These are phyloP conservation scores for Lycodopsis pacificus DNA, from an alignment of 2,797 vertebrate species.

Conservation along the genomic window DNA sequence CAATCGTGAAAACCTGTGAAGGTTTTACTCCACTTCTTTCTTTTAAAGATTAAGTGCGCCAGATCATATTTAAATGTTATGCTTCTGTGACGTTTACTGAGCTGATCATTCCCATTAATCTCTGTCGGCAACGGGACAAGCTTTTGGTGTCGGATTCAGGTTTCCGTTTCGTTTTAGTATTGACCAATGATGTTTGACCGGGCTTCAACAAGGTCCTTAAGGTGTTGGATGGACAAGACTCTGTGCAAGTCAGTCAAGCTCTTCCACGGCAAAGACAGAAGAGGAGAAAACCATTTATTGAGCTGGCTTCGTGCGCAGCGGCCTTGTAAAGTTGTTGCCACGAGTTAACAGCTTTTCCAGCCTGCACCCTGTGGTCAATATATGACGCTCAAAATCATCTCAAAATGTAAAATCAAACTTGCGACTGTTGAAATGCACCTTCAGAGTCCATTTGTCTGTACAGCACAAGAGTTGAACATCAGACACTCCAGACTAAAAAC, in stretches of 20 bases:
- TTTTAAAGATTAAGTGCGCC: background rate
- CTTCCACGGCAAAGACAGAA: too few relatives aligned
- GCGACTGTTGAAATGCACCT: background rate
- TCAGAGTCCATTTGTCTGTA: conserved; percentile 39
- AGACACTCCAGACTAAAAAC: conserved; percentile 45
- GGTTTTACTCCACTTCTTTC: background rate
- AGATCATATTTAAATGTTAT: too few relatives aligned
- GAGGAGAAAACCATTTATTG: background rate
- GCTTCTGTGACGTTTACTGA: too few relatives aligned
- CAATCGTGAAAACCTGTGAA: background rate
- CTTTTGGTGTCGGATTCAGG: too few relatives aligned
- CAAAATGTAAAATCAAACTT: conserved; percentile 28
- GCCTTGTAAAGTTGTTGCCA: background rate
- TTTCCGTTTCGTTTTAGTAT: too few relatives aligned
- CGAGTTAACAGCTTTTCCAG: background rate
- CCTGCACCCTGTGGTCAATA: background rate
- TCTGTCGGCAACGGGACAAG: too few relatives aligned
- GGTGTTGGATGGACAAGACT: background rate
- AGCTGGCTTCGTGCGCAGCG: background rate
- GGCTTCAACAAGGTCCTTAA: too few relatives aligned
- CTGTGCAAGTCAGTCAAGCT: background rate
- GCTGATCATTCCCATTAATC: too few relatives aligned
- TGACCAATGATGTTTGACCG: too few relatives aligned
- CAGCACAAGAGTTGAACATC: conserved; percentile 13
- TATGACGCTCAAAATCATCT: conserved; percentile 8